Conservation (phyloP, 2,797 vertebrate genomes). For the Darevskia nairensis region DNA sequence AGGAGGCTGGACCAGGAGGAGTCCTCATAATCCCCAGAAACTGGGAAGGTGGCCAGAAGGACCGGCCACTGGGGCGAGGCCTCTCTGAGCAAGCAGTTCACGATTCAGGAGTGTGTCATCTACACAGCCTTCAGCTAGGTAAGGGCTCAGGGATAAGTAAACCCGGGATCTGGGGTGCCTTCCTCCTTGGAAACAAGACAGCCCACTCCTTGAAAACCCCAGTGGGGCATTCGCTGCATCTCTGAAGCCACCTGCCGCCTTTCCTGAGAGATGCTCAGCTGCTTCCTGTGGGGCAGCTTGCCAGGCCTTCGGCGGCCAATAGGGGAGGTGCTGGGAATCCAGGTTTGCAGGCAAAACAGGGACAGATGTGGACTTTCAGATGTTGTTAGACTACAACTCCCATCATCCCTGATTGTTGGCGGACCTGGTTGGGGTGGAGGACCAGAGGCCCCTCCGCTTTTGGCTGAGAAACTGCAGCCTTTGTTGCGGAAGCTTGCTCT, state of each 20-base stretch:
- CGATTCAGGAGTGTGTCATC: background rate
- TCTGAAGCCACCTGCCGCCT: background rate
- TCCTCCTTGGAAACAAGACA: background rate
- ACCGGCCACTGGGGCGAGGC: background rate
- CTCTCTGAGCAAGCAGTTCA: background rate
- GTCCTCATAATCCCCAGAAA: background rate
- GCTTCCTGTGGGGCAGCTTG: background rate
- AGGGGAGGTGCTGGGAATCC: background rate
- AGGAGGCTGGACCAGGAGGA: background rate
- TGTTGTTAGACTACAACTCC: background rate
- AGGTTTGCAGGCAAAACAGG: background rate
- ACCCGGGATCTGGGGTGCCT: background rate
- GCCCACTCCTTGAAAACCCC: background rate
- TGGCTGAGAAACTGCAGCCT: background rate
- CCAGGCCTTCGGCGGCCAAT: background rate
- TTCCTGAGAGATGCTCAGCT: background rate
- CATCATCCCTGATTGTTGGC: background rate
- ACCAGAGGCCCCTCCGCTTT: background rate
- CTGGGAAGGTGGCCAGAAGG: background rate
- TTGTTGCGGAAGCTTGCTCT: background rate
- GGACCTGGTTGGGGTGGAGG: background rate
- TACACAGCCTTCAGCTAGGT: background rate
- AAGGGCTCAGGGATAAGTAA: background rate
- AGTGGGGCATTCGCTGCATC: background rate
- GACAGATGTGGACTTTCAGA: background rate